Evolutionary conservation across 2,888 invertebrate species (phyloP), one percentile per base, ranked within the genome.

Genomic region (Onthophagus sagittarius): DNA sequence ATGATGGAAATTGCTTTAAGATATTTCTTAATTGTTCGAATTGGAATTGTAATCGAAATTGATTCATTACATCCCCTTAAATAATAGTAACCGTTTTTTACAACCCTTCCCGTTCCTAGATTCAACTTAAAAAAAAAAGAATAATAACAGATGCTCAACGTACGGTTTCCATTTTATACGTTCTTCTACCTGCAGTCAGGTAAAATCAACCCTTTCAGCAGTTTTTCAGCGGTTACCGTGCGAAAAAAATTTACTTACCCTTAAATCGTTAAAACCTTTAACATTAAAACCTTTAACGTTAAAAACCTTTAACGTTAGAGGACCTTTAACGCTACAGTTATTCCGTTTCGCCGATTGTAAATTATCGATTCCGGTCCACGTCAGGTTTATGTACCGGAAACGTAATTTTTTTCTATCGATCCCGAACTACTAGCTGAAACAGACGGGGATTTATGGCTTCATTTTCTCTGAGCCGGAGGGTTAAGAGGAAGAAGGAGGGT

Each of bases 281-380:
- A 23, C 23, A 3, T 23, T 23, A 23, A 3, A 23, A 73, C 77
- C 76, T 76, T 81, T 82, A 82, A 81, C 82, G 81, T 81, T 82
- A 82, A 23, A 23, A 23, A 23, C 23, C 23, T 23, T 23, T 23
- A 23, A 23, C 23, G 23, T 23, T 23, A 23, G 23, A 23, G 23
- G 75, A 73, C 77, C 76, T 76, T 81, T 82, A 82, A 81, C 82
- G 81, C 81, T 82, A 82, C 83, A 81, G 81, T 81, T 81, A 81
- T 79, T 67, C 67, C 31, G 79, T 79, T 71, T 71, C 76, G 69
- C 76, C 79, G 73, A 80, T 80, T 81, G 79, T 79, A 77, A 81
- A 81, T 79, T 81, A 81, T 82, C 79, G 81, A 82, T 81, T 77
- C 74, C 71, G 73, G 75, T 72, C 71, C 65, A 71, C 23, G 67